A percentile compares a stretch with the other conserved stretches of the same genome.
Evolutionary conservation across 2,888 invertebrate genomes (phyloP).

Genomic region (Oligia fasciuncula): DNA sequence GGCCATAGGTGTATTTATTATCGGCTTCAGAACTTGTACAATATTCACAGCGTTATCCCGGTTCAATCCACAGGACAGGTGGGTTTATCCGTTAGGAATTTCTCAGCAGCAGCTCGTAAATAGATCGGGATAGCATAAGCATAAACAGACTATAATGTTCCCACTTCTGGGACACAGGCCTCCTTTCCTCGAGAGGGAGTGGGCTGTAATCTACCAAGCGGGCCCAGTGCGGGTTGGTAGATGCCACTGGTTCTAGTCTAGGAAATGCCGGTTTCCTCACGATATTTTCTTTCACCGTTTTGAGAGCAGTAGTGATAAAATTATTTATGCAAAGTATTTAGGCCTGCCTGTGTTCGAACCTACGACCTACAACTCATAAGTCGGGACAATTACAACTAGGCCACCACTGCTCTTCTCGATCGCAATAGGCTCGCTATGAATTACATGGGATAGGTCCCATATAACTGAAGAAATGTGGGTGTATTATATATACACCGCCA

Average conservation of each 20-base stretch:
- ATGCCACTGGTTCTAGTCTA: not conserved
- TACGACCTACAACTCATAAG: not conserved
- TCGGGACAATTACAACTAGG: not conserved
- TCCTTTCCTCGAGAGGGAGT: not conserved
- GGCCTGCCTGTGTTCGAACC: too few relatives aligned
- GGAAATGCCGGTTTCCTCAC: not conserved
- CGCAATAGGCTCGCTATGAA: not conserved
- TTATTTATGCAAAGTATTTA: too few relatives aligned
- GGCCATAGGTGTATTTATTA: slow-evolving; percentile 37
- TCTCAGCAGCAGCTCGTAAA: not conserved
- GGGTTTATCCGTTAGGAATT: slow-evolving; percentile 8
- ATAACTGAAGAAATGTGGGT: not conserved
- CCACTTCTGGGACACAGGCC: not conserved
- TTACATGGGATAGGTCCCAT: too few relatives aligned
- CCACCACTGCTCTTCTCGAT: not conserved
- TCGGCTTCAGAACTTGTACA: slow-evolving; percentile 40
- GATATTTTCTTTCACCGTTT: too few relatives aligned
- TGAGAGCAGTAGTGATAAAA: too few relatives aligned
- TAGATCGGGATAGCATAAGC: not conserved
- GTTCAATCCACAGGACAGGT: not conserved
- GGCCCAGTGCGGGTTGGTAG: too few relatives aligned
- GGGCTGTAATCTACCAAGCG: too few relatives aligned
- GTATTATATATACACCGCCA: not conserved
- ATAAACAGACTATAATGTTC: not conserved
- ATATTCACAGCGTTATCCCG: slow-evolving; percentile 33